Conservation (phyloP, 2,888 invertebrate species). For the Scaptomyza flava region DNA sequence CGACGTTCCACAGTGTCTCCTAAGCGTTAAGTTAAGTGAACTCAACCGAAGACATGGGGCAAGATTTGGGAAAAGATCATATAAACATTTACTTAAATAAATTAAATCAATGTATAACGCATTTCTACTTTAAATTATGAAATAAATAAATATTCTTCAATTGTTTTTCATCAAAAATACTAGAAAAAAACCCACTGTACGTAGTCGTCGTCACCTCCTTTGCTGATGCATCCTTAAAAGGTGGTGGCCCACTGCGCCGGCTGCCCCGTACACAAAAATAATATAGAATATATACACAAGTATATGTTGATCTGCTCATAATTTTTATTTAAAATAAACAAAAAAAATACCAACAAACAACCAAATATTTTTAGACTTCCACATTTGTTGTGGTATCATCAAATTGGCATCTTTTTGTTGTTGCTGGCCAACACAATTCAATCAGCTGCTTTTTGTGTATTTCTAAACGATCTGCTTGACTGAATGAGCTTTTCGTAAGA, state of each 20-base stretch:
- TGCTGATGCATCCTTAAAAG: slow-evolving; percentile 81
- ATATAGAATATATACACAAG: slow-evolving; percentile 19
- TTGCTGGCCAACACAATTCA: slow-evolving; percentile 74
- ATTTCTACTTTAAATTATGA: too few species aligned
- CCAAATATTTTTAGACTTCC: slow-evolving; percentile 64
- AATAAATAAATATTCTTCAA: too few species aligned
- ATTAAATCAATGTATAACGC: too few species aligned
- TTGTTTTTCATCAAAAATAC: neutral
- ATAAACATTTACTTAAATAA: too few species aligned
- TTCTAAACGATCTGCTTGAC: slow-evolving; percentile 47
- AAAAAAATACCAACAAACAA: slow-evolving; percentile 18
- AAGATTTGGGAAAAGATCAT: too few species aligned
- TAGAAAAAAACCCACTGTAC: slow-evolving; percentile 34
- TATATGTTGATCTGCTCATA: slow-evolving; percentile 40
- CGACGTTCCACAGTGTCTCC: slow-evolving; percentile 42
- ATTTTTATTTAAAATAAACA: slow-evolving; percentile 51
- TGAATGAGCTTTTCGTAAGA: slow-evolving; percentile 55
- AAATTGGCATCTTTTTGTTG: slow-evolving; percentile 77
- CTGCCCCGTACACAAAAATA: slow-evolving; percentile 44
- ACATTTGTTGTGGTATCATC: slow-evolving; percentile 79
- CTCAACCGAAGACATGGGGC: neutral
- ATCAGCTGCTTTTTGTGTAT: slow-evolving; percentile 63
- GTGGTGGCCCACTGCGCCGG: slow-evolving; percentile 72
- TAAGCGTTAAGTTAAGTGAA: neutral
- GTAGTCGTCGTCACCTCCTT: slow-evolving; percentile 45